These are phyloP conservation scores for Tachina grossa DNA, from an alignment of 2,888 invertebrate species.

Conservation along the genomic window DNA sequence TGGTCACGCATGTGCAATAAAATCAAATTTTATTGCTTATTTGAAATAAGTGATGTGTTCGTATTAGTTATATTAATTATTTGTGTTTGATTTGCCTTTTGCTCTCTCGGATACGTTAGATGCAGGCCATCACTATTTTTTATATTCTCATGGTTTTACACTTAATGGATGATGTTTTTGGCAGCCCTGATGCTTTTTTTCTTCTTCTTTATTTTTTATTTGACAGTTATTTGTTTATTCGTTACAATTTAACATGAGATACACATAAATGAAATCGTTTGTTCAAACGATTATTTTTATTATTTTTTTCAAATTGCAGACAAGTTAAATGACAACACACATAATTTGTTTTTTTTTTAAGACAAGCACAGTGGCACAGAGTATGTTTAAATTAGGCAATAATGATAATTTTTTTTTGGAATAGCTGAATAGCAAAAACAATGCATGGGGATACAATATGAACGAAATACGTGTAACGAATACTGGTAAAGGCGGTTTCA, in stretches of 20 bases:
- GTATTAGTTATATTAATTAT: conserved; percentile 48
- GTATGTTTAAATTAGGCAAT: not conserved
- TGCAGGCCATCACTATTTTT: conserved; percentile 5
- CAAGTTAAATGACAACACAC: conserved; percentile 38
- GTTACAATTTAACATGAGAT: conserved; percentile 56
- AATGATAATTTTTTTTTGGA: too few species aligned
- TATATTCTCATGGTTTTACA: conserved; percentile 10
- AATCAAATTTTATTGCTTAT: conserved; percentile 56
- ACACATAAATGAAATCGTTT: conserved; percentile 39
- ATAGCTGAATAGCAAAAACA: too few species aligned
- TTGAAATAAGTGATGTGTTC: conserved; percentile 56
- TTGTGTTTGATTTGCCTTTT: not conserved
- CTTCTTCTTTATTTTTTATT: conserved; percentile 20
- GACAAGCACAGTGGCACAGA: not conserved
- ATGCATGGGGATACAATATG: too few species aligned
- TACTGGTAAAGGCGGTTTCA: too few species aligned
- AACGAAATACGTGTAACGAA: too few species aligned
- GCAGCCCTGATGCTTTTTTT: not conserved
- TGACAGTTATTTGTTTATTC: conserved; percentile 70
- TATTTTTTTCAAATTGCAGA: conserved; percentile 19
- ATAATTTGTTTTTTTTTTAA: not conserved
- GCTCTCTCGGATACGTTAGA: not conserved
- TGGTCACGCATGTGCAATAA: conserved; percentile 64
- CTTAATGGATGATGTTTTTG: conserved; percentile 33
- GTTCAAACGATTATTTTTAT: conserved; percentile 34